Percentiles rank a stretch among this genome's conserved stretches.
These are phyloP conservation scores for Thymelicus lineola DNA, from an alignment of 2,888 invertebrate genomes.

Conservation along the genomic window DNA sequence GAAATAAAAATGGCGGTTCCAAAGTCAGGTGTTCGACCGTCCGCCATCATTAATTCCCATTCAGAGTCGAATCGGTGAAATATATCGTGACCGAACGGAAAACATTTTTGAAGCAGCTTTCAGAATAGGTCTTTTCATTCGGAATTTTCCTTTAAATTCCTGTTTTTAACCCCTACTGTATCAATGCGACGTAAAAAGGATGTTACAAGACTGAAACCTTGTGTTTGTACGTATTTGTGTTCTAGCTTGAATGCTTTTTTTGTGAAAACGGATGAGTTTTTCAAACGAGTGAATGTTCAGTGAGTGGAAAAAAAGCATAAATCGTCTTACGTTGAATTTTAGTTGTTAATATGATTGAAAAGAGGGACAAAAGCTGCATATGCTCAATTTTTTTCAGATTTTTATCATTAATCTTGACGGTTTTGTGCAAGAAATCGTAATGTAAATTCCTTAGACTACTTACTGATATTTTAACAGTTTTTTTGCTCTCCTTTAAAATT, in stretches of 20 bases:
- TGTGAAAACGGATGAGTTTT: background rate
- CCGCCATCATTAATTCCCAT: constrained; percentile 79
- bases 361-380: no score
- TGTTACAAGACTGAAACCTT: background rate
- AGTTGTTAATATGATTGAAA: no score
- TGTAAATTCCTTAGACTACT: no score
- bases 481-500: no score
- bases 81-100: constrained; percentile 41
- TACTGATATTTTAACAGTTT: no score
- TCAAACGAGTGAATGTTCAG: no score
- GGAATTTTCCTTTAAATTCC: constrained; percentile 10
- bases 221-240: background rate
- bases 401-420: no score
- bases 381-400: no score
- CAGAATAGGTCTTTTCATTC: constrained; percentile 19
- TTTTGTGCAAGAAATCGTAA: no score
- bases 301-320: no score
- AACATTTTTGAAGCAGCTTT: constrained; percentile 32
- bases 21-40: constrained; percentile 73
- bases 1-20: constrained; percentile 60
- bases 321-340: no score
- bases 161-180: constrained; percentile 3
- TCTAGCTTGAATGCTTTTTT: background rate
- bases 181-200: constrained; percentile 11
- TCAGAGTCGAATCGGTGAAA: constrained; percentile 60